A percentile compares a stretch with the other conserved stretches of the same genome.
Conservation (phyloP, 2,113 vertebrate species). For the Cebidichthys violaceus region DNA sequence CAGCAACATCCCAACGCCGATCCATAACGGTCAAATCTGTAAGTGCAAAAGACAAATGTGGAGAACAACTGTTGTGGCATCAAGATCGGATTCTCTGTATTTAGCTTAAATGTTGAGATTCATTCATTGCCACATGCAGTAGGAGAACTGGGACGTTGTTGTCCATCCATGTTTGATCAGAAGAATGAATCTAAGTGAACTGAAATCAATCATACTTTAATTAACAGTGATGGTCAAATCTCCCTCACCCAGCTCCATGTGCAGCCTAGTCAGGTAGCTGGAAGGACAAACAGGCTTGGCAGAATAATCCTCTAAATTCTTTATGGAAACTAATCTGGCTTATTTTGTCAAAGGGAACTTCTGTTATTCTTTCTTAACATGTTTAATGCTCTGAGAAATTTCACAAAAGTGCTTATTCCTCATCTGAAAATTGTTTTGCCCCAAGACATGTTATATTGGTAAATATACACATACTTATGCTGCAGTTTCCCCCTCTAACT, state of each 20-base stretch:
- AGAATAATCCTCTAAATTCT: slow-evolving; percentile 80
- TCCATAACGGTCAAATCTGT: slow-evolving; percentile 99
- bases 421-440: slow-evolving; percentile 57
- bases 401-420: slow-evolving; percentile 75
- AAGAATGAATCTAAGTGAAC: background rate
- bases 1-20: slow-evolving; percentile 90
- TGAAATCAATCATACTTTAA: slow-evolving; percentile 21
- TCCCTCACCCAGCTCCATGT: slow-evolving; percentile 38
- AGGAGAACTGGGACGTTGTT: background rate
- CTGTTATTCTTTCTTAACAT: slow-evolving; percentile 80
- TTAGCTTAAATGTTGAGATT: background rate
- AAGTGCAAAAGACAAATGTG: slow-evolving; percentile 78
- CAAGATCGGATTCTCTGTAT: background rate
- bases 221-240: background rate
- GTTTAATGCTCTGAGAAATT: slow-evolving; percentile 82
- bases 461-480: slow-evolving; percentile 43
- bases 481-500: slow-evolving; percentile 32
- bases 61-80: background rate
- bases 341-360: slow-evolving; percentile 81
- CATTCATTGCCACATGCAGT: background rate
- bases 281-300: slow-evolving; percentile 68
- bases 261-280: slow-evolving; percentile 62
- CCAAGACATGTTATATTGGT: slow-evolving; percentile 27
- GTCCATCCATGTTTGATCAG: background rate
- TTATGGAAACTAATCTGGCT: slow-evolving; percentile 79